phyloP scores from a whole-genome alignment of 2,888 invertebrate species.

The Ennomos quercinarius region DNA sequence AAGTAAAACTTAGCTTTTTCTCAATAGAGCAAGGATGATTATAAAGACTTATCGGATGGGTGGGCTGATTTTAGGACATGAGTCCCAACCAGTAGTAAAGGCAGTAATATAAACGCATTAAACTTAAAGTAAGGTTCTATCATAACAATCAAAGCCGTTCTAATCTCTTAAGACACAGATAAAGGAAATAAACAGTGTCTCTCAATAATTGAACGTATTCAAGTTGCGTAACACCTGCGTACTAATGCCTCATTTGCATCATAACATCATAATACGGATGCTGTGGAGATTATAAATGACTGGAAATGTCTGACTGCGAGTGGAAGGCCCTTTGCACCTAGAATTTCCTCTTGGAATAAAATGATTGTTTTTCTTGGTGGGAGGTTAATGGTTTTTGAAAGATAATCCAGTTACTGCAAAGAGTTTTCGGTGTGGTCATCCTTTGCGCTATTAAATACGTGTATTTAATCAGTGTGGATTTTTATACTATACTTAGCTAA shows the following conservation, averaged over 20 bases:
- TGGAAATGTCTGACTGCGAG: constrained; percentile 16
- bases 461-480: no score
- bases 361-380: neutral
- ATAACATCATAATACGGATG: constrained; percentile 27
- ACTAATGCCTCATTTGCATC: constrained; percentile 31
- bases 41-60: no score
- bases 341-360: neutral
- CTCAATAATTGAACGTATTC: constrained; percentile 28
- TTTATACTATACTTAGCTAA: no score
- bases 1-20: no score
- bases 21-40: no score
- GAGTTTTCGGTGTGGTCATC: no score
- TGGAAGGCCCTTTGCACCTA: constrained; percentile 2
- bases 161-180: constrained; percentile 16
- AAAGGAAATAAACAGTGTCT: constrained; percentile 26
- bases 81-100: no score
- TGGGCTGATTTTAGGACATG: no score
- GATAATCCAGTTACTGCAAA: no score
- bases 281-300: constrained; percentile 27
- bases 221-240: constrained; percentile 30
- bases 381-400: no score
- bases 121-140: constrained; percentile 2
- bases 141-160: constrained; percentile 11
- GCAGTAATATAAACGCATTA: no score
- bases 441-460: no score